Conservation (phyloP, 2,113 vertebrate genomes). For the Tiliqua scincoides region DNA sequence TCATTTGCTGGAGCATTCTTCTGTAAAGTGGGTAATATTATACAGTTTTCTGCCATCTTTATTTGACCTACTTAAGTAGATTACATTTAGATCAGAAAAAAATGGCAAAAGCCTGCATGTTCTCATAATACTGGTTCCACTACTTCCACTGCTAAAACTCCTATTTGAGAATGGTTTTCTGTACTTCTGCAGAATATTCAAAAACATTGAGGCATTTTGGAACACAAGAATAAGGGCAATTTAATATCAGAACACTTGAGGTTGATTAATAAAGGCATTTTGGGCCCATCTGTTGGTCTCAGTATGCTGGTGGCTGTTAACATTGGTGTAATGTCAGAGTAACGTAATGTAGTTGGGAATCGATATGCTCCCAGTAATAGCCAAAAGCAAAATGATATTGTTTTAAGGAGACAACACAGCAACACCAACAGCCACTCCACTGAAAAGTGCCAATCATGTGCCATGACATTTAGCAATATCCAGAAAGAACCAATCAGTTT, state of each 20-base stretch:
- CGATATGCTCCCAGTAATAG: not conserved
- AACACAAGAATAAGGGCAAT: not conserved
- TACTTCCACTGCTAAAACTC: not conserved
- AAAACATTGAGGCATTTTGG: not conserved
- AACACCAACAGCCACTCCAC: not conserved
- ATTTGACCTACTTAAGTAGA: conserved; percentile 16
- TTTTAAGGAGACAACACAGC: not conserved
- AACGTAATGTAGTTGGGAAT: not conserved
- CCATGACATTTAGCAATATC: not conserved
- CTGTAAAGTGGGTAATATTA: not conserved
- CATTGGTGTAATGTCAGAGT: too few species aligned
- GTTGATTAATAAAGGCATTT: not conserved
- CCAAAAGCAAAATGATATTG: not conserved
- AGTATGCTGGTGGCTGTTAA: not conserved
- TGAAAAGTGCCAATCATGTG: too few species aligned
- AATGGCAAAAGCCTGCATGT: not conserved
- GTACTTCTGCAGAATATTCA: not conserved
- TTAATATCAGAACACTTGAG: not conserved
- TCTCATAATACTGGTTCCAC: not conserved
- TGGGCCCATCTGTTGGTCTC: not conserved
- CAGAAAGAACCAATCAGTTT: not conserved
- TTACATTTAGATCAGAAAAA: not conserved
- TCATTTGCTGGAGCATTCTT: not conserved
- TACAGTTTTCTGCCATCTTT: not conserved
- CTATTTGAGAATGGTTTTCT: not conserved